Evolutionary conservation across 2,797 vertebrate genomes (phyloP), one percentile per base, ranked within the genome.

Genomic region (Oreortyx pictus): DNA sequence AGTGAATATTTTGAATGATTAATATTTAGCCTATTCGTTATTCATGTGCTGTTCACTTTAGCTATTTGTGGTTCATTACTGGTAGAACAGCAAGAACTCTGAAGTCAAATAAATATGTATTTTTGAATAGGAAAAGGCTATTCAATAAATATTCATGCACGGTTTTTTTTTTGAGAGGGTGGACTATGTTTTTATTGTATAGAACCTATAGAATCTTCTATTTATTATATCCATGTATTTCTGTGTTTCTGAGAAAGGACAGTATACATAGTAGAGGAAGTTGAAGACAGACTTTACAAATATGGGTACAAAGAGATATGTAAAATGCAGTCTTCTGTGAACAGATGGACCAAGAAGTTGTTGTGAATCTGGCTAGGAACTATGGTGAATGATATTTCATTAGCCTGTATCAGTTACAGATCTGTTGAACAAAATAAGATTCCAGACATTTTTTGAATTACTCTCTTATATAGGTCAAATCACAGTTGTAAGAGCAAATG

Each of bases 361-460:
- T 93, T 96, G 95, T 95, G 89, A 95, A 96, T 96, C 92, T 94
- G 94, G 90, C 93, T 96, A 96, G 92, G 82, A 96, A 95, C 87
- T 95, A 92, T 94, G 82, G 93, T 96, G 93, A 96, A 96, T 94
- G 95, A 92, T 96, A 95, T 95, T 96, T 96, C 95, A 95, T 96
- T 96, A 96, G 95, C 92, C 95, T 66, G 31, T 95, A 95, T 95
- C 95, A 95, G 92, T 90, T 96, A 91, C 94, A 94, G 95, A 94
- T 92, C 90, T 96, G 93, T 93, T 95, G 91, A 92, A 87, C 79
- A 96, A 96, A 95, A 96, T 87, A 94, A 94, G 92, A 88, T 77
- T 96, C 87, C 92, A 96, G 94, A 94, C 82, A 94, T 95, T 92
- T 93, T 94, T 82, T 94, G 92, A 92, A 95, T 96, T 94, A 94